Conservation (phyloP, 2,797 vertebrate species). For the Nyctalus aviator region DNA sequence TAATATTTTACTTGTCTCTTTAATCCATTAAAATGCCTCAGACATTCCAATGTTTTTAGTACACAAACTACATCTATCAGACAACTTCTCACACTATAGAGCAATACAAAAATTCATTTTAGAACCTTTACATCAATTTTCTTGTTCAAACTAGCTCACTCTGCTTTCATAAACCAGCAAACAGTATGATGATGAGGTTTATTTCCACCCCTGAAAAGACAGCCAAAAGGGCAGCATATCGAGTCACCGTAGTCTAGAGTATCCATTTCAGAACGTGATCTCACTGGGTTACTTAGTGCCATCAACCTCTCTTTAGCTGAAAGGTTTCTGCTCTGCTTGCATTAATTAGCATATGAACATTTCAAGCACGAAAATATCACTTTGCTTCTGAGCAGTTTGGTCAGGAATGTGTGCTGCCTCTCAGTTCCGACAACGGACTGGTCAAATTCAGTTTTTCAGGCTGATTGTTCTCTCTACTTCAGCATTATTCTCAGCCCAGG, state of each 20-base stretch:
- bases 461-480: not conserved
- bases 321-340: not conserved
- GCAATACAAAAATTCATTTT: not conserved
- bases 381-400: not conserved
- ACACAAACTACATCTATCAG: not conserved
- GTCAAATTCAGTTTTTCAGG: not conserved
- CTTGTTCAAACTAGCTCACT: not conserved
- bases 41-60: constrained; percentile 50
- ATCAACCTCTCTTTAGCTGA: not conserved
- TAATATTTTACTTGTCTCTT: constrained; percentile 52
- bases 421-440: not conserved
- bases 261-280: not conserved
- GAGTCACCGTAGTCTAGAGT: not conserved
- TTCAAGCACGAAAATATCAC: not conserved
- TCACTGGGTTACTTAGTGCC: not conserved
- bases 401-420: not conserved
- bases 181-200: not conserved
- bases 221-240: not conserved
- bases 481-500: not conserved
- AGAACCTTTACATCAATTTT: not conserved
- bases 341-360: not conserved
- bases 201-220: not conserved
- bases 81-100: not conserved
- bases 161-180: not conserved
- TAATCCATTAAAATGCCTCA: constrained; percentile 37